Base-by-base conservation (phyloP, 1,140 invertebrate genomes). In the Drosophila sp. region DNA sequence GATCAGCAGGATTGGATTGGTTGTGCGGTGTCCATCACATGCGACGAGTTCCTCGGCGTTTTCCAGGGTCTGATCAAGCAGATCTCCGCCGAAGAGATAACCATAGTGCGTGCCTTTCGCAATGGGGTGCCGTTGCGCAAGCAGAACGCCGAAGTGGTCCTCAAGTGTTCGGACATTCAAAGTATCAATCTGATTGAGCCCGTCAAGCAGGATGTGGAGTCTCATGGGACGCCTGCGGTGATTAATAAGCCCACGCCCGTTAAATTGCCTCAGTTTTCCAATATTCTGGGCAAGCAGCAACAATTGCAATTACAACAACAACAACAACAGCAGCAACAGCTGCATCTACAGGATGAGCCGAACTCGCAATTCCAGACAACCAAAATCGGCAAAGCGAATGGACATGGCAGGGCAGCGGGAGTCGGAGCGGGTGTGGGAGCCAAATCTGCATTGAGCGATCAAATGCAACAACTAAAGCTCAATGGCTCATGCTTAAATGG, bases 1-100 rank as follows among this genome's bases (percentile, higher is more conserved):
- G 90, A 86, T 83, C 79, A 90, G 76, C 79, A 91, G 84, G 89
- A 90, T 66, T 92, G 91, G 91, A 79, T 89, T 58, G 91, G 91
- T 50, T 83, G 89, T 79, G 91, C 91, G 70, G 91, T 92, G 63
- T 91, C 90, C 40, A 89, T 92, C 66, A 74, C 89, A 70, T 92
- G 91, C 70, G 83, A 89, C 67, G 82, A 87, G 11, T 74, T 78
- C 29, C 66, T 92, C 58, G 91, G 91, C 60, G 86, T 92, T 11
- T 92, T 92, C 90, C 96, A 97, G 91, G 97, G 97, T 23, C 95
- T 96, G 81, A 97, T 98, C 63, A 91, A 94, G 27, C 94, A 95
- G 82, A 95, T 97, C 10, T 95, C 96, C 74, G 94, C 94, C 54
- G 92, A 93, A 73, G 94, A 94, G 30, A 94, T 98, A 44, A 96